Conservation (phyloP, 1,140 invertebrate species). For the Lordiphosa clarofinis region DNA sequence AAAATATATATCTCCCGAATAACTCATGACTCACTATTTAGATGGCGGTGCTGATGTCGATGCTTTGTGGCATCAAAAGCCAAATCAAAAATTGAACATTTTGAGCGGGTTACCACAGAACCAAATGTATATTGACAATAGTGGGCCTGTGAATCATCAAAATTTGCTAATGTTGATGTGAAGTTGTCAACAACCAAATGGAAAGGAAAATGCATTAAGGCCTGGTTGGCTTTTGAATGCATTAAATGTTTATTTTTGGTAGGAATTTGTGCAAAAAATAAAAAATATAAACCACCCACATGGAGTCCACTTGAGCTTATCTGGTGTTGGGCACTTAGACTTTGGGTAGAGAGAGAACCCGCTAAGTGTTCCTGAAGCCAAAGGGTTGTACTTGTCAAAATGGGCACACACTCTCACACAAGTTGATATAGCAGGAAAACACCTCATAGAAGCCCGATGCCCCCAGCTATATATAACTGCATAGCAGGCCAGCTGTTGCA, state of each 20-base stretch:
- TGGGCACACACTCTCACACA: slow-evolving; percentile 47
- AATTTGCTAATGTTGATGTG: slow-evolving; percentile 35
- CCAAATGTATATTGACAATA: slow-evolving; percentile 21
- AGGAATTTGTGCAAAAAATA: slow-evolving; percentile 19
- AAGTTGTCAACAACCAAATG: slow-evolving; percentile 55
- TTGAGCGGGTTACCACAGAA: slow-evolving; percentile 1
- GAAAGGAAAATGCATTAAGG: slow-evolving; percentile 44
- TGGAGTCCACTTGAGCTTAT: slow-evolving; percentile 61
- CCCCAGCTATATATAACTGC: slow-evolving; percentile 66
- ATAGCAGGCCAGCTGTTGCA: slow-evolving; percentile 44
- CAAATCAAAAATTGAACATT: slow-evolving; percentile 18
- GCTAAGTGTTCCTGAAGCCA: slow-evolving; percentile 1
- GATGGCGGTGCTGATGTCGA: slow-evolving; percentile 16
- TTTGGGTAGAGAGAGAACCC: too few species aligned
- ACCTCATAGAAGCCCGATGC: slow-evolving; percentile 50
- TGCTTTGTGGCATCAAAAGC: neutral
- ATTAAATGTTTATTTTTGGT: slow-evolving; percentile 55
- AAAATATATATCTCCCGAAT: slow-evolving; percentile 32
- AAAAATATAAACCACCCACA: slow-evolving; percentile 42
- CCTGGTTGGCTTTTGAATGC: slow-evolving; percentile 18
- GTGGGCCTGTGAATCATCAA: slow-evolving; percentile 52
- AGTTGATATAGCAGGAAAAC: slow-evolving; percentile 56
- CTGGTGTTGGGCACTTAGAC: slow-evolving; percentile 19
- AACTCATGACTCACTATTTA: slow-evolving; percentile 13
- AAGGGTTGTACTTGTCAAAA: slow-evolving; percentile 38